Base-by-base conservation (phyloP, 1,140 invertebrate genomes). In the Macrobrachium rosenbergii region DNA sequence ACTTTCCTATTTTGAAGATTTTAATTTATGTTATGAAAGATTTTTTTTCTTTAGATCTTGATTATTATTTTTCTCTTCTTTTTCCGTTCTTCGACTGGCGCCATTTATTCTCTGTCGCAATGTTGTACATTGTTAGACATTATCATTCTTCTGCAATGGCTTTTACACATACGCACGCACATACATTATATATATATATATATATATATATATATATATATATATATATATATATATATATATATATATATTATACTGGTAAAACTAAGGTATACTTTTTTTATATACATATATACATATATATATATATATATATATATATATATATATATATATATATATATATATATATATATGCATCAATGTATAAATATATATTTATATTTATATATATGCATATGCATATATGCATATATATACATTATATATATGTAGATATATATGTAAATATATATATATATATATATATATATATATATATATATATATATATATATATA, bases 341-440 rank as follows among this genome's bases (percentile, higher is more conserved):
- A 69, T 69, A 21, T 69, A 21, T 69, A 21, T 21, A 21, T 69
- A 14, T 21, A 21, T 21, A 69, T 69, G n/a, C n/a, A n/a, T n/a
- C n/a, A n/a, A n/a, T n/a, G n/a, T n/a, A n/a, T n/a, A n/a, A n/a
- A n/a, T n/a, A n/a, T n/a, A n/a, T n/a, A n/a, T n/a, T n/a, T n/a
- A n/a, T n/a, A n/a, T 69, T 11, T 69, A 69, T 69, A 69, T 69
- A 69, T 69, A 69, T 69, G n/a, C n/a, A 69, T 69, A 69, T 69
- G n/a, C n/a, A 69, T 69, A 69, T 69, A 69, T 69, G n/a, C n/a
- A 69, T 69, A 69, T 69, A 69, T 69, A 69, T 69, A 69, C n/a
- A 69, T 6, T 69, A 69, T 69, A 69, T 69, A 19, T 69, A 69
- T 69, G 7, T 69, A 69, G 14, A 69, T 69, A 69, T 69, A 69